Conservation (phyloP, 2,797 vertebrate species). For the Aeoliscus strigatus region DNA sequence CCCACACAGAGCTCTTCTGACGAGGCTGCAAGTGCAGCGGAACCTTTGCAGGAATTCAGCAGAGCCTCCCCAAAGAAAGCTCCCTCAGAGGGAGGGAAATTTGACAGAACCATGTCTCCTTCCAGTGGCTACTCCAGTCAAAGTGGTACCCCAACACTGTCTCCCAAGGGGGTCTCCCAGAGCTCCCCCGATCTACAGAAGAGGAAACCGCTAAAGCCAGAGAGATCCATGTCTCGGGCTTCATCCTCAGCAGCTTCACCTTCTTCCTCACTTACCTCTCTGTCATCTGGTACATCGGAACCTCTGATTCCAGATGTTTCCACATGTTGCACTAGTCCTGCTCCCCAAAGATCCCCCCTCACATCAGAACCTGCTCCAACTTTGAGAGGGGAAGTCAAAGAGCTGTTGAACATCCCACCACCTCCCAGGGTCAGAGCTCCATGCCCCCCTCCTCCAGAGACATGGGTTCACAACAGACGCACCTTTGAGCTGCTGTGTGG, state of each 20-base stretch:
- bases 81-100: conserved; percentile 68
- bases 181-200: conserved; percentile 77
- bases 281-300: conserved; percentile 83
- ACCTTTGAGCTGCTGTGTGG: conserved; percentile 73
- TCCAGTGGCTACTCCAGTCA: conserved; percentile 98
- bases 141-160: conserved; percentile 90
- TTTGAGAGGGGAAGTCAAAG: conserved; percentile 35
- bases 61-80: conserved; percentile 63
- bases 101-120: conserved; percentile 92
- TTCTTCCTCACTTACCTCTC: conserved; percentile 84
- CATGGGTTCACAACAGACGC: conserved; percentile 72
- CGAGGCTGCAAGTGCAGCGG: conserved; percentile 13
- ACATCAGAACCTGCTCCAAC: conserved; percentile 25
- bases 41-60: conserved; percentile 31
- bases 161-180: conserved; percentile 77
- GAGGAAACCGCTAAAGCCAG: conserved; percentile 81
- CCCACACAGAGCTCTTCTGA: conserved; percentile 24
- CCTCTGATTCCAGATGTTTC: conserved; percentile 60
- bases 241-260: conserved; percentile 81
- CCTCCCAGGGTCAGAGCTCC: conserved; percentile 90
- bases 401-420: conserved; percentile 83
- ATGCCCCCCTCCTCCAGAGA: conserved; percentile 82
- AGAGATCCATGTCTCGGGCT: conserved; percentile 74
- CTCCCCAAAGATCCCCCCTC: conserved; percentile 24
- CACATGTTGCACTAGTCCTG: conserved; percentile 29